These are phyloP conservation scores for Acronicta alni DNA, from an alignment of 2,888 invertebrate genomes.

Conservation along the genomic window DNA sequence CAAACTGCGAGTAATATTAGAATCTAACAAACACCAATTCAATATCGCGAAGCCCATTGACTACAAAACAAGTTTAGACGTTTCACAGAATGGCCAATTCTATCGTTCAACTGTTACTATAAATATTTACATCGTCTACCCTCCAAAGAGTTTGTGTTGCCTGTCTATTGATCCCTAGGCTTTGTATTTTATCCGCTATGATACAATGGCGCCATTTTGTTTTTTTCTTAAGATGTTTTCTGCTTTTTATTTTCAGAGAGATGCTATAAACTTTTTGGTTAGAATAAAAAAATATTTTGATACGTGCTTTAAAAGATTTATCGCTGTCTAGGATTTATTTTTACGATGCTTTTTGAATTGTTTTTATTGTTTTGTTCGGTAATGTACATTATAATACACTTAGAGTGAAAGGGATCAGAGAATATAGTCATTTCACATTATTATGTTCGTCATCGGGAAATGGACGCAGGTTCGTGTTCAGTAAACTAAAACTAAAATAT, in stretches of 20 bases:
- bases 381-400: too few species aligned
- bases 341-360: not conserved
- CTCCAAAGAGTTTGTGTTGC: slow-evolving; percentile 10
- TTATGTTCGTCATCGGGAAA: too few species aligned
- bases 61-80: not conserved
- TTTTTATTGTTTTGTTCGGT: not conserved
- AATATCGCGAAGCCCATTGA: not conserved
- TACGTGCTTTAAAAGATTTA: slow-evolving; percentile 7
- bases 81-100: slow-evolving; percentile 19
- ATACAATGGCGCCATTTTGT: slow-evolving; percentile 4
- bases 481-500: too few species aligned
- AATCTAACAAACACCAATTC: slow-evolving; percentile 2
- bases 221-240: slow-evolving; percentile 7
- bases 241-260: slow-evolving; percentile 3
- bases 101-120: not conserved
- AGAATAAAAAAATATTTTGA: slow-evolving; percentile 6
- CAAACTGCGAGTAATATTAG: not conserved
- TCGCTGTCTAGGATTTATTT: slow-evolving; percentile 1
- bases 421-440: too few species aligned
- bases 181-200: slow-evolving; percentile 13
- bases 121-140: slow-evolving; percentile 19
- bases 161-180: slow-evolving; percentile 24
- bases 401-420: too few species aligned
- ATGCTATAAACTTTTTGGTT: not conserved
- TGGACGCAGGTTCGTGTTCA: too few species aligned